Conservation (phyloP, 2,113 vertebrate species). For the Rhizomys pruinosus region DNA sequence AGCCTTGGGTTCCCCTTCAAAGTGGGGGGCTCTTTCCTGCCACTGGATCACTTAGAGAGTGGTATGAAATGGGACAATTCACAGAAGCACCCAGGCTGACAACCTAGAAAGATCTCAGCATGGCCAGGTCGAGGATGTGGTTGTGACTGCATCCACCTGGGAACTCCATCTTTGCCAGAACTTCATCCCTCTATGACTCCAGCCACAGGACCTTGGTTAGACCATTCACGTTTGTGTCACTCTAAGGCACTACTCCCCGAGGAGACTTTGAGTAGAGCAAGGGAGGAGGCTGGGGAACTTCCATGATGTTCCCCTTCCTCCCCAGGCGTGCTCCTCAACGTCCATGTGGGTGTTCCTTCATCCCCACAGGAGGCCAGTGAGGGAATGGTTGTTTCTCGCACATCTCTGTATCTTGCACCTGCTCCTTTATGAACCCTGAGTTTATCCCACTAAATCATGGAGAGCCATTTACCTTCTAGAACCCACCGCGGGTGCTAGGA, state of each 20-base stretch:
- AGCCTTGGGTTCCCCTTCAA: not conserved
- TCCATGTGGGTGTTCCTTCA: fast-evolving
- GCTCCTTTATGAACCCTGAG: not conserved
- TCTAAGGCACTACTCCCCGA: not conserved
- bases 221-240: fast-evolving
- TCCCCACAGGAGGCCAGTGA: not conserved
- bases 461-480: not conserved
- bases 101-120: not conserved
- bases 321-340: fast-evolving
- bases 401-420: not conserved
- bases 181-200: not conserved
- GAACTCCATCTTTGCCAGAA: fast-evolving
- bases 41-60: fast-evolving
- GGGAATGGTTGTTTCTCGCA: fast-evolving
- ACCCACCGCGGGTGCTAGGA: not conserved
- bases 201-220: not conserved
- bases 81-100: not conserved
- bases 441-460: not conserved
- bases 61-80: fast-evolving
- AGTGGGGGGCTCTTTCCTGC: not conserved
- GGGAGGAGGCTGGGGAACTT: not conserved
- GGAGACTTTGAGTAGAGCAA: not conserved
- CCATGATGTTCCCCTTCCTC: fast-evolving
- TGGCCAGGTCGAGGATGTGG: fast-evolving
- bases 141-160: fast-evolving